Conservation (phyloP, 1,140 invertebrate genomes). For the Atta texana region DNA sequence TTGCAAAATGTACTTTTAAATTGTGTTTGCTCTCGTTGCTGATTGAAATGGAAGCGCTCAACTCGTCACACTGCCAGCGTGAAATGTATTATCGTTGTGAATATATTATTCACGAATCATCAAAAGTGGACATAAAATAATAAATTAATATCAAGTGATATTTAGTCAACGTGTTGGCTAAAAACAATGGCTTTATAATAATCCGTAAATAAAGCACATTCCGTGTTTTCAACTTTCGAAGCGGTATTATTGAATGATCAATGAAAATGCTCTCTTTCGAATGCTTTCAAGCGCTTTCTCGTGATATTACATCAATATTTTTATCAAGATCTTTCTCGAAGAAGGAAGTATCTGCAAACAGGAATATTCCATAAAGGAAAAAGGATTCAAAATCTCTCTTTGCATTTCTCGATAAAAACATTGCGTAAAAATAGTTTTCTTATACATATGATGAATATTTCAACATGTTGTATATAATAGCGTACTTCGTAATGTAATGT, state of each 20-base stretch:
- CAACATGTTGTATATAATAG: background rate
- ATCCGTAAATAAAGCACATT: slow-evolving; percentile 14
- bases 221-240: background rate
- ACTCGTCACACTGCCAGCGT: slow-evolving; percentile 5
- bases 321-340: slow-evolving; percentile 13
- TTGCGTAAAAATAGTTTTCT: background rate
- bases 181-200: slow-evolving; percentile 34
- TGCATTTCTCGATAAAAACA: slow-evolving; percentile 3
- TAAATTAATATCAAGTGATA: slow-evolving; percentile 29
- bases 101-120: slow-evolving; percentile 49
- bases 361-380: slow-evolving; percentile 22
- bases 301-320: slow-evolving; percentile 36
- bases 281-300: slow-evolving; percentile 32
- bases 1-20: slow-evolving; percentile 40
- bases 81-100: slow-evolving; percentile 29
- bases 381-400: background rate
- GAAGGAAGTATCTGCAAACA: slow-evolving; percentile 10
- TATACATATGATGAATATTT: background rate
- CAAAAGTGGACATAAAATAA: slow-evolving; percentile 36
- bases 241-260: slow-evolving; percentile 12
- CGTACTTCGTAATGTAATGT: background rate
- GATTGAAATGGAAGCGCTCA: slow-evolving; percentile 39
- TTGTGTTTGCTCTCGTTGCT: slow-evolving; percentile 31
- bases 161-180: slow-evolving; percentile 16
- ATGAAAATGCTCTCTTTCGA: slow-evolving; percentile 24